Evolutionary conservation across 2,888 invertebrate species (phyloP).

Genomic region (Saturnia japonica): DNA sequence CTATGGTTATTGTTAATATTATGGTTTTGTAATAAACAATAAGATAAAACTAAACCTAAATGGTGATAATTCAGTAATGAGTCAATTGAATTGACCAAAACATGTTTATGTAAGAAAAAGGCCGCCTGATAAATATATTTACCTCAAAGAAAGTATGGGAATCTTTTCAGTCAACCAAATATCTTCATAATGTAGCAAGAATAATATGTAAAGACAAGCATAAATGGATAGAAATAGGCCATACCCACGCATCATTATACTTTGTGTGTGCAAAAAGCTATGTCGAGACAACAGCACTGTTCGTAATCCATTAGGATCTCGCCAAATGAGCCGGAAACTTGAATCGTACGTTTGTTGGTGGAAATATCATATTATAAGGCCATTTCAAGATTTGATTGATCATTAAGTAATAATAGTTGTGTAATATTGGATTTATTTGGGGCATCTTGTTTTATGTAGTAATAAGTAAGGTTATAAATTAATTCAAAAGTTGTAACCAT

Average conservation of each 20-base stretch:
- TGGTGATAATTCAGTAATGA: neutral
- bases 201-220: slow-evolving; percentile 25
- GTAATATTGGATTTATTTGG: neutral
- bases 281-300: slow-evolving; percentile 67
- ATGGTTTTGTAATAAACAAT: no score
- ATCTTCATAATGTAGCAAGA: neutral
- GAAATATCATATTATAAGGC: slow-evolving; percentile 52
- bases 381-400: slow-evolving; percentile 12
- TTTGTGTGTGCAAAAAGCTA: slow-evolving; percentile 59
- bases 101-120: neutral
- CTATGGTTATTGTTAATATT: no score
- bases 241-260: slow-evolving; percentile 47
- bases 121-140: neutral
- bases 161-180: slow-evolving; percentile 8
- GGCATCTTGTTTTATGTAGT: neutral
- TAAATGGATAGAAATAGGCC: slow-evolving; percentile 43
- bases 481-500: neutral
- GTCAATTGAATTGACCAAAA: neutral
- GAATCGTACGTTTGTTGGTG: slow-evolving; percentile 44
- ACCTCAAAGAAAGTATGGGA: slow-evolving; percentile 2
- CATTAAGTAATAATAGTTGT: neutral
- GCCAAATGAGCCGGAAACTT: slow-evolving; percentile 77
- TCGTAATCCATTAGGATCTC: slow-evolving; percentile 74
- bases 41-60: neutral
- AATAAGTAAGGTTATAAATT: neutral